Evolutionary conservation across 2,797 vertebrate species (phyloP).

Genomic region (Sebastes oblongus): DNA sequence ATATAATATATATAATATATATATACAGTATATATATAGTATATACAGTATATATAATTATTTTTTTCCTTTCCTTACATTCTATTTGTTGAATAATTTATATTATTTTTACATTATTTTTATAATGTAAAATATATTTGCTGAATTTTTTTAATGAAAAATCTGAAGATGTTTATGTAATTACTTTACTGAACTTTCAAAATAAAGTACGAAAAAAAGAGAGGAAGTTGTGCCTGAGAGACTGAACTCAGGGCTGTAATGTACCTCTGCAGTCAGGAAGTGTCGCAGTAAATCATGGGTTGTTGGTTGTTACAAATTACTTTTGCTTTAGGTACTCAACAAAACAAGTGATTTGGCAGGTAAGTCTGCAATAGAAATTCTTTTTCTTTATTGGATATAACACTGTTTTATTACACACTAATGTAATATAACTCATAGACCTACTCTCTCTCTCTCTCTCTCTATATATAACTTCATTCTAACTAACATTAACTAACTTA

Average conservation of each 20-base stretch:
- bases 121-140: no score
- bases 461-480: neutral
- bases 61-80: no score
- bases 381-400: neutral
- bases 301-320: neutral
- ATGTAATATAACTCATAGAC: neutral
- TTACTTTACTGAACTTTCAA: no score
- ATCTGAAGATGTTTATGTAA: no score
- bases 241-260: neutral
- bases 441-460: neutral
- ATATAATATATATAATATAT: no score
- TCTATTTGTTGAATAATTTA: no score
- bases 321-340: no score
- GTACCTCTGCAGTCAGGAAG: constrained; percentile 11
- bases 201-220: fast-evolving
- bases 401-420: neutral
- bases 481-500: neutral
- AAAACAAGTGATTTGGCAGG: neutral
- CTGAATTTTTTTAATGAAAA: no score
- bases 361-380: neutral
- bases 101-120: no score
- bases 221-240: neutral
- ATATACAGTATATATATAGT: no score
- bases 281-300: neutral
- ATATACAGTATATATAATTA: no score